Evolutionary conservation across 2,797 vertebrate genomes (phyloP).

Genomic region (Poeciliopsis paucimaculata): DNA sequence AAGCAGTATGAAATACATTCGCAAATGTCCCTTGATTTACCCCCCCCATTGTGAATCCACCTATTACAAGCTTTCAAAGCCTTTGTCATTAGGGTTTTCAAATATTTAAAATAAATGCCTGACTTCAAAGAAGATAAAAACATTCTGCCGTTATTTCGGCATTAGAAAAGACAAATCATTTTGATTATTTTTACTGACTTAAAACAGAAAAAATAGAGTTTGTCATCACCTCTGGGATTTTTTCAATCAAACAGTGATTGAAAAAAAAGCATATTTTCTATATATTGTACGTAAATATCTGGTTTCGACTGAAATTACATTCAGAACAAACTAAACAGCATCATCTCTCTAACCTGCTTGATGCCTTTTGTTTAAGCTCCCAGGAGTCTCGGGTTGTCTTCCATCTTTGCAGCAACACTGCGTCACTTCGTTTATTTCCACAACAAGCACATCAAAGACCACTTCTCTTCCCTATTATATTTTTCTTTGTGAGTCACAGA

Average conservation of each 20-base stretch:
- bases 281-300: not conserved
- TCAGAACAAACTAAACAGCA: conserved; percentile 25
- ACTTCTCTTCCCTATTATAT: conserved; percentile 42
- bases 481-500: conserved; percentile 34
- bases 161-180: not conserved
- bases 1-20: too few species aligned
- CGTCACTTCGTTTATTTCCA: conserved; percentile 49
- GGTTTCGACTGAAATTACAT: conserved; percentile 9
- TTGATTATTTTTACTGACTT: not conserved
- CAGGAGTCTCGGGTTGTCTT: conserved; percentile 40
- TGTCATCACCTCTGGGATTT: too few species aligned
- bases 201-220: not conserved
- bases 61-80: not conserved
- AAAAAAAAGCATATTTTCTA: not conserved
- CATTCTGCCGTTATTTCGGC: not conserved
- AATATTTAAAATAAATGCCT: not conserved
- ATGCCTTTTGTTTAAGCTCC: conserved; percentile 53
- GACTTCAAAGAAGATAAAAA: not conserved
- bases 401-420: conserved; percentile 45
- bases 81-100: not conserved
- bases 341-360: conserved; percentile 48
- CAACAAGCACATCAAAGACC: conserved; percentile 61
- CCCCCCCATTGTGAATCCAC: not conserved
- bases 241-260: not conserved
- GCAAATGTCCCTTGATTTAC: not conserved